Conservation (phyloP, 2,113 vertebrate species). For the Helogale parvula region DNA sequence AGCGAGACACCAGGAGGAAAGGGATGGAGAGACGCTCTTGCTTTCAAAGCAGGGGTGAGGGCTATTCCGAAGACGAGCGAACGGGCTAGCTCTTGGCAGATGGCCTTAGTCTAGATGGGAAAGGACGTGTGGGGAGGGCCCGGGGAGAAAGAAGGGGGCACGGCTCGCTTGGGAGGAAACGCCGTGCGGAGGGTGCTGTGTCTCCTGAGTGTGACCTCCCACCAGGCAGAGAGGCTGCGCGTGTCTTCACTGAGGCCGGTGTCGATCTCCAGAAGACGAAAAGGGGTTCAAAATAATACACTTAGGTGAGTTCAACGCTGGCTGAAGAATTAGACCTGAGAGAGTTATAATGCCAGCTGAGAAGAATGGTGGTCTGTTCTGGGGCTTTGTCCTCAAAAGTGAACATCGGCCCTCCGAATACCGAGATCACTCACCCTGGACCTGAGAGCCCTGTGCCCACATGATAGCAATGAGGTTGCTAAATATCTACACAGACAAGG, state of each 20-base stretch:
- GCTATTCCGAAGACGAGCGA: neutral
- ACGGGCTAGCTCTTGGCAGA: accelerated
- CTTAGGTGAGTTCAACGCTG: accelerated
- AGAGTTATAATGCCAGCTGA: accelerated
- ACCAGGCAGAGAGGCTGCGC: accelerated
- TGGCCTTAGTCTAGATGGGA: neutral
- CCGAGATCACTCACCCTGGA: accelerated
- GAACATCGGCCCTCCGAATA: accelerated
- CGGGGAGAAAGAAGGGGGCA: too few relatives aligned
- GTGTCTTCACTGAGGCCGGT: accelerated
- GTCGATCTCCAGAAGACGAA: accelerated
- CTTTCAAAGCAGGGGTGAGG: accelerated
- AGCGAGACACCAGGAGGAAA: neutral
- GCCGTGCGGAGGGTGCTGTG: accelerated
- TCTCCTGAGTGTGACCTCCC: too few relatives aligned
- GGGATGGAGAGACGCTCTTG: neutral
- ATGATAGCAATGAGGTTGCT: accelerated
- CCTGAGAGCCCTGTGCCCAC: accelerated
- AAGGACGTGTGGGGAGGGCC: neutral
- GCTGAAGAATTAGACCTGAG: accelerated
- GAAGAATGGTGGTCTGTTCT: too few relatives aligned
- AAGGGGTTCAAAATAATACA: accelerated
- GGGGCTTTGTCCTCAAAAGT: neutral
- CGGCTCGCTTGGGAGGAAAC: neutral
- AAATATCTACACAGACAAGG: neutral